Evolutionary conservation across 1,140 invertebrate genomes (phyloP), one percentile per base, ranked within the genome.

Genomic region (Oryctes rhinoceros): DNA sequence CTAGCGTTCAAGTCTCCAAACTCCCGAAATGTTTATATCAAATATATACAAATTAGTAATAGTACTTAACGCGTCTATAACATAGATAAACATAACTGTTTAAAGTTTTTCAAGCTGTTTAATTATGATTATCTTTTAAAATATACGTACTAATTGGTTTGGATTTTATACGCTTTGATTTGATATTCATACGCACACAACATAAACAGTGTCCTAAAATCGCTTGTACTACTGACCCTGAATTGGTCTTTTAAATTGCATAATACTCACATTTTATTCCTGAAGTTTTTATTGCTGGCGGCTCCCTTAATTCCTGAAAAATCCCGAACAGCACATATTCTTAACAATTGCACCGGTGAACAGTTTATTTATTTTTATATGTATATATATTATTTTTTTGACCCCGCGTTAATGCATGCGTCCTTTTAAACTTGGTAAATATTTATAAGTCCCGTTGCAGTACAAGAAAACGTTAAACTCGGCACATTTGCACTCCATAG

Each of bases 391-490:
- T 37, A 2, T 71, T 71, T 71, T 62, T 15, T 15, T 71, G 65
- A 71, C 65, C 65, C 65, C 35, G 24, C 35, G 20, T 71, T 35
- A 71, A 71, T 71, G 24, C 65, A 71, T 71, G 24, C 37, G 65
- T 71, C 65, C 65, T 71, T 71, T 71, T 71, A 71, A 71, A 71
- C 20, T 71, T 71, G n/a, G 65, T 71, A 71, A 71, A 71, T 71
- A 71, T 71, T 71, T 71, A 71, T 71, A 71, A 71, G 65, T 71
- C 9, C 65, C 65, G 65, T 71, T 71, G 18, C 65, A 30, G 65
- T 37, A 71, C 65, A 71, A 71, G 65, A 71, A 71, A 71, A 71
- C 65, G 65, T 71, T 71, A 71, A 71, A 71, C 65, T 71, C 20
- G 65, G 65, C 65, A 71, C 65, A 71, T 71, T 71, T 35, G 35